Evolutionary conservation across 2,113 vertebrate species (phyloP).

Genomic region (Strix uralensis): DNA sequence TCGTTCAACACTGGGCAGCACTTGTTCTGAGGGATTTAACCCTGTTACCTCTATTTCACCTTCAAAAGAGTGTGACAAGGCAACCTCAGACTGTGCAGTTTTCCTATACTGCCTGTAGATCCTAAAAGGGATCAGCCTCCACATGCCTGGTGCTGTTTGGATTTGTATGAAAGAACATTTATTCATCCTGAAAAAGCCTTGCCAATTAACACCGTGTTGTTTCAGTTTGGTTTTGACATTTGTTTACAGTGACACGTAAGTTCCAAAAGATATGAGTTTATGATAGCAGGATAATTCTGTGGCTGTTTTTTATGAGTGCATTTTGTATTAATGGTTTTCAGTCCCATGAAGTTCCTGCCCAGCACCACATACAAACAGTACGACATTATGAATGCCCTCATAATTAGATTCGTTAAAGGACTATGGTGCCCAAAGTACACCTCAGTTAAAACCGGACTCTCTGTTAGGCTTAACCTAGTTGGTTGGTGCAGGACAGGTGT

Average conservation of each 20-base stretch:
- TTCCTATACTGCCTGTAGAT: not conserved
- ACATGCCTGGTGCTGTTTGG: not conserved
- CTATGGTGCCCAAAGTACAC: not conserved
- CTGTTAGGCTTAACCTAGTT: not conserved
- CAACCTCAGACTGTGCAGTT: not conserved
- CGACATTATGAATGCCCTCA: not conserved
- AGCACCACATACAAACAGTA: not conserved
- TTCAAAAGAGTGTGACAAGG: not conserved
- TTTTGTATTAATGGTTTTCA: not conserved
- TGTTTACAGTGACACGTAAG: not conserved
- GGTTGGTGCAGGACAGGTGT: not conserved
- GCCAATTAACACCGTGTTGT: not conserved
- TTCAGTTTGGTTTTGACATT: not conserved
- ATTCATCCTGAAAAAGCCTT: not conserved
- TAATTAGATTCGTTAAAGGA: not conserved
- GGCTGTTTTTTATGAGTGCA: accelerated
- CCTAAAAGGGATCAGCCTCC: not conserved
- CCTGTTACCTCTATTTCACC: not conserved
- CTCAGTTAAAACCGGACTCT: not conserved
- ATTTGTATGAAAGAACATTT: not conserved
- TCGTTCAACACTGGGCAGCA: not conserved
- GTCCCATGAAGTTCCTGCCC: not conserved
- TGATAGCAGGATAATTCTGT: not conserved
- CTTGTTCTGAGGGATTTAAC: not conserved
- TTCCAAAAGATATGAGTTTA: not conserved